Percentiles rank a stretch among this genome's conserved stretches.
Evolutionary conservation across 2,888 invertebrate genomes (phyloP).

Genomic region (Eupeodes luniger): DNA sequence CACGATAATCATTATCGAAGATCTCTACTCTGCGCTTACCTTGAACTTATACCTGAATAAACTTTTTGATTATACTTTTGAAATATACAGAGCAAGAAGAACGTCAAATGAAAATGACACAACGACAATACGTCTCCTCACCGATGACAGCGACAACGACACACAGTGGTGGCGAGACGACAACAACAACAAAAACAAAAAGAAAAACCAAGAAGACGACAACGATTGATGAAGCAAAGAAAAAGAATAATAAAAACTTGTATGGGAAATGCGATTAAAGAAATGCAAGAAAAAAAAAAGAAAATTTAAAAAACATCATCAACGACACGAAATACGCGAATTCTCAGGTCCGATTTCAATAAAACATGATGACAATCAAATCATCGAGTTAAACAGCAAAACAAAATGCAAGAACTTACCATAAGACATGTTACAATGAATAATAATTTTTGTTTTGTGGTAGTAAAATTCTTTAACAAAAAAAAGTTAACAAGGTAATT

Average conservation of each 20-base stretch:
- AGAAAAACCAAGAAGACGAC: not conserved
- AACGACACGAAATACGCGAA: slow-evolving; percentile 12
- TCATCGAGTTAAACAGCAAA: slow-evolving; percentile 51
- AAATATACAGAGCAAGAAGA: slow-evolving; percentile 51
- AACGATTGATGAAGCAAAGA: too few species aligned
- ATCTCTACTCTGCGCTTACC: slow-evolving; percentile 46
- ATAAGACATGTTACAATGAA: slow-evolving; percentile 41
- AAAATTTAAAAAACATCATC: not conserved
- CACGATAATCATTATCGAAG: slow-evolving; percentile 30
- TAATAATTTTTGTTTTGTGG: not conserved
- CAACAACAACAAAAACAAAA: slow-evolving; percentile 1
- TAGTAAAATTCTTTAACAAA: not conserved
- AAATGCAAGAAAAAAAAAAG: not conserved
- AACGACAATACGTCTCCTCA: slow-evolving; percentile 3
- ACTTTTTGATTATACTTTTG: slow-evolving; percentile 66
- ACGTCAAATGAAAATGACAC: slow-evolving; percentile 10
- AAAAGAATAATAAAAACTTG: not conserved
- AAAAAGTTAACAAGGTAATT: slow-evolving; percentile 22
- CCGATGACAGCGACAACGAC: not conserved
- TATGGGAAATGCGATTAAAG: slow-evolving; percentile 5
- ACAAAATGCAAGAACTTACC: slow-evolving; percentile 27
- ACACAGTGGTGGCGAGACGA: not conserved
- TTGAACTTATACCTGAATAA: slow-evolving; percentile 72
- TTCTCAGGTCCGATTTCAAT: slow-evolving; percentile 32
- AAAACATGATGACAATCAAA: slow-evolving; percentile 55